Evolutionary conservation across 2,888 invertebrate species (phyloP).

Genomic region (Tetanocera ferruginea): DNA sequence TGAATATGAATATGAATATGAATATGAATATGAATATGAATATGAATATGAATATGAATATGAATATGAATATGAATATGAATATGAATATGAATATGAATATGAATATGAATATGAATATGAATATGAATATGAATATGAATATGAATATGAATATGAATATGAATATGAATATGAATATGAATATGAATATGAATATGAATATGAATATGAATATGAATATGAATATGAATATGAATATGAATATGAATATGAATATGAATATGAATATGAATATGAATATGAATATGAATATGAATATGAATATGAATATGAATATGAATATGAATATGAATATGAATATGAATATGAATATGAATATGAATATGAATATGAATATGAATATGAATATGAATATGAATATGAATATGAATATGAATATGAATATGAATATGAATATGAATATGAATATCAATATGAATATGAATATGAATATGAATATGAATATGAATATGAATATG

Average conservation of each 20-base stretch:
- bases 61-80: constrained; percentile 3
- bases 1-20: constrained; percentile 1
- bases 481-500: neutral
- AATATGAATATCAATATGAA: neutral
- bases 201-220: no score
- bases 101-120: constrained; percentile 3
- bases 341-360: neutral
- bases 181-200: neutral
- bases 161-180: neutral
- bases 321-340: neutral
- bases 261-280: neutral
- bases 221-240: neutral
- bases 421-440: neutral
- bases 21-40: neutral
- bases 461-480: neutral
- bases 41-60: neutral
- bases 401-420: no score
- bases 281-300: no score
- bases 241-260: neutral
- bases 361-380: neutral
- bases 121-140: neutral
- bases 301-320: neutral
- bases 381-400: neutral
- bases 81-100: neutral
- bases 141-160: neutral